These are phyloP conservation scores for Ascaphus truei DNA, from an alignment of 2,113 vertebrate genomes.

Conservation along the genomic window DNA sequence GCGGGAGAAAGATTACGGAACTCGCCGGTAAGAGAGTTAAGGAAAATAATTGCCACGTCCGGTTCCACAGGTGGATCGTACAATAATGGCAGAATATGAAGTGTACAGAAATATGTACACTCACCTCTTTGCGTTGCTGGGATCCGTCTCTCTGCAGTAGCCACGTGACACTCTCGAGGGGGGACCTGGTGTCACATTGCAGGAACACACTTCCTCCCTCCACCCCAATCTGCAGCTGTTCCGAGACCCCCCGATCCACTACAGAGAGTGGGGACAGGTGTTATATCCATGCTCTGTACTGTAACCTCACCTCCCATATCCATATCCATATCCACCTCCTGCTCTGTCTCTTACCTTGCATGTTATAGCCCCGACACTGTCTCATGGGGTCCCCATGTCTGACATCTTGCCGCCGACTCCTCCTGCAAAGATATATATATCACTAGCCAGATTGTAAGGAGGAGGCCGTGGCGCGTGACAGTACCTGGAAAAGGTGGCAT, in stretches of 20 bases:
- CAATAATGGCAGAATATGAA: no score
- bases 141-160: slow-evolving; percentile 66
- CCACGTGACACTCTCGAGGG: slow-evolving; percentile 74
- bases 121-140: slow-evolving; percentile 64
- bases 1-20: no score
- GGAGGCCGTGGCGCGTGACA: no score
- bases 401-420: slow-evolving; percentile 91
- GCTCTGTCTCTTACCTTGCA: slow-evolving; percentile 70
- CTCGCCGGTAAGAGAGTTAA: no score
- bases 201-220: slow-evolving; percentile 74
- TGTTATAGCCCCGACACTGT: slow-evolving; percentile 92
- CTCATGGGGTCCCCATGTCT: slow-evolving; percentile 89
- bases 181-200: slow-evolving; percentile 75
- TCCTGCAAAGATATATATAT: no score
- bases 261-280: not conserved
- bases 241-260: slow-evolving; percentile 71
- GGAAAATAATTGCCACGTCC: no score
- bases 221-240: slow-evolving; percentile 75
- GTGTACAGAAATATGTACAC: no score
- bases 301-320: not conserved
- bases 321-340: not conserved
- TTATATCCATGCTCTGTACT: not conserved
- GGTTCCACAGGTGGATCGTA: no score
- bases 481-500: no score
- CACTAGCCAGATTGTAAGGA: no score